Percentiles rank a stretch among this genome's conserved stretches.
phyloP scores from a whole-genome alignment of 1,140 invertebrate genomes.

The Polypedilum pembai region DNA sequence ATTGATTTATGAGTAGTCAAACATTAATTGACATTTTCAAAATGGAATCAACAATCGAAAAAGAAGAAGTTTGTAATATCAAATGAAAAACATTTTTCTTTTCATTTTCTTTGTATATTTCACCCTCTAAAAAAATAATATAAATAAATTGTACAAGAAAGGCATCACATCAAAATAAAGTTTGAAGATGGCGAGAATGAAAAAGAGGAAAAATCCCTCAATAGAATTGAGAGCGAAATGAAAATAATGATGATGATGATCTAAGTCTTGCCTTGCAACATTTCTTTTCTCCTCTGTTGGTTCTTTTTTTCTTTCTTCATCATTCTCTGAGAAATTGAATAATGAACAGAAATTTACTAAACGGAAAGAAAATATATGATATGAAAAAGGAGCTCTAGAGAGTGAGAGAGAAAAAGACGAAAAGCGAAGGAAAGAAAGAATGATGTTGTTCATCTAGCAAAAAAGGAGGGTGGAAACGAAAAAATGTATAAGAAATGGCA shows the following conservation, averaged over 20 bases:
- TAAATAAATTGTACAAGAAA: background rate
- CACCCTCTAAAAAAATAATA: too few relatives aligned
- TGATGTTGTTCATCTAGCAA: background rate
- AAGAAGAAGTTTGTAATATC: background rate
- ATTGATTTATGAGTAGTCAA: background rate
- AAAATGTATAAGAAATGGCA: slow-evolving; percentile 28
- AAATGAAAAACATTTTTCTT: background rate
- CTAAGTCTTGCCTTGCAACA: slow-evolving; percentile 16
- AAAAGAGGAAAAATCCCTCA: slow-evolving; percentile 15
- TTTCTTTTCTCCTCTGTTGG: background rate
- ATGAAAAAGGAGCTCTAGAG: background rate
- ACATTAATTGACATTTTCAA: background rate
- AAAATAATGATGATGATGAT: slow-evolving; percentile 25
- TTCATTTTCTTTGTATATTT: background rate
- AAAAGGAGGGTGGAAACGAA: background rate
- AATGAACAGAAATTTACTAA: slow-evolving; percentile 27
- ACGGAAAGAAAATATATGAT: slow-evolving; percentile 15
- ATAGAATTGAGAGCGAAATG: slow-evolving; percentile 15
- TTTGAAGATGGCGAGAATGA: background rate
- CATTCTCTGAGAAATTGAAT: slow-evolving; percentile 23
- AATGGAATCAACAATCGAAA: background rate
- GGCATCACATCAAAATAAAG: background rate
- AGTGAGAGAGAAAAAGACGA: background rate
- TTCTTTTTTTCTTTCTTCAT: slow-evolving; percentile 15
- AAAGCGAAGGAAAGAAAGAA: slow-evolving; percentile 14